Evolutionary conservation across 2,888 invertebrate genomes (phyloP), one percentile per base, ranked within the genome.

Genomic region (Laothoe populi): DNA sequence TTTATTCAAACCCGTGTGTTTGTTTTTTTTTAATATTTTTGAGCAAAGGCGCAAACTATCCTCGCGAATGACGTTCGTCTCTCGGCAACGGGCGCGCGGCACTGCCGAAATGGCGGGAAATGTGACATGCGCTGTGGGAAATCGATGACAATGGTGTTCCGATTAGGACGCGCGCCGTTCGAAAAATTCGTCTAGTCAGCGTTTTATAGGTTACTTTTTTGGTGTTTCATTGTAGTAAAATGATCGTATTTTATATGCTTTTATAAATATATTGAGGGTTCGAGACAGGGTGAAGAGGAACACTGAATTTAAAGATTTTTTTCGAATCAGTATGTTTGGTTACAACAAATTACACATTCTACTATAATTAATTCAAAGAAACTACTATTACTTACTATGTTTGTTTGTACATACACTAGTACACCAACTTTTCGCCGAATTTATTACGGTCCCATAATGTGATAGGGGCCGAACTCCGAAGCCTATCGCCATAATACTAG

Each of bases 111-210:
- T 45, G 61, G 59, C 60, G 63, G 60, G 57, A 84, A 86, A 73
- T 65, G 71, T 74, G 89, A 83, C 92, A 91, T 92, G 92, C 92
- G 92, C 92, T 80, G 76, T 85, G 79, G 77, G 86, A 90, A 90
- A 92, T 92, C 92, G 87, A 92, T 92, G 89, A 73, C 67, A 71
- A 78, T 49, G 59, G 66, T 46, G 26, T 44, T 57, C 31, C 42
- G 57, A 24, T 62, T 64, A 60, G 63, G 63, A 63, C 64, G 66
- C 59, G 64, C 59, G 59, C 24, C 58, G 48, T 49, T 60, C 46
- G 57, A 59, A 66, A 69, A 65, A 64, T 66, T 64, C 64, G 66
- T 62, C 62, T 65, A 68, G 64, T 71, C 73, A 73, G 70, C 70
- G 57, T 61, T 69, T 72, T 67, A n/a, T 64, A 59, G 44, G 63